Conservation (phyloP, 2,888 invertebrate genomes). For the Cephus pulcher region DNA sequence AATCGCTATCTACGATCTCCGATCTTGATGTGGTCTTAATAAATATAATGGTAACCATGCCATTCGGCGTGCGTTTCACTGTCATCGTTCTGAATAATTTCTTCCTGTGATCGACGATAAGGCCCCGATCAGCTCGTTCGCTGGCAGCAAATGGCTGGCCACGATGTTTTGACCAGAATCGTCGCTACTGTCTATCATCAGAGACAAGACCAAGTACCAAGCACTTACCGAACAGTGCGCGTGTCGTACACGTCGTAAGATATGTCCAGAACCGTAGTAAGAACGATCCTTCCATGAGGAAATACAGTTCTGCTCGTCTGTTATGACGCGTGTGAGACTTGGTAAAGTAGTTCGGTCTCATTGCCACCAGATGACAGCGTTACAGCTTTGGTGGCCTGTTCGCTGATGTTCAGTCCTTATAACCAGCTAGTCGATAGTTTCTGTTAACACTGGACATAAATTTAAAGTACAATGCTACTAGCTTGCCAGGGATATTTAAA, state of each 20-base stretch:
- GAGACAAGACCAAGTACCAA: not conserved
- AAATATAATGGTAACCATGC: conserved; percentile 41
- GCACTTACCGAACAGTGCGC: not conserved
- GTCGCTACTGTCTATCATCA: conserved; percentile 35
- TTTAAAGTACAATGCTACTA: not conserved
- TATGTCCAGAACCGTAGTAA: not conserved
- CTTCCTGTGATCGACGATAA: conserved; percentile 51
- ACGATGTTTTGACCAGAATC: conserved; percentile 36
- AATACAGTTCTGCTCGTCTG: not conserved
- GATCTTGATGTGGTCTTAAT: conserved; percentile 41
- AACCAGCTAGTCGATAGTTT: not conserved
- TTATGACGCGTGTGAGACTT: not conserved
- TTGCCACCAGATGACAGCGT: not conserved
- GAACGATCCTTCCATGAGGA: not conserved
- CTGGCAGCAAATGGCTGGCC: conserved; percentile 29
- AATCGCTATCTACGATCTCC: conserved; percentile 34
- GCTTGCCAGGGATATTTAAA: not conserved
- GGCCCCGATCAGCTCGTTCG: conserved; percentile 38
- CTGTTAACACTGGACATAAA: not conserved
- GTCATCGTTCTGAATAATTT: conserved; percentile 48
- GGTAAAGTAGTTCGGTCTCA: not conserved
- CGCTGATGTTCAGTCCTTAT: not conserved
- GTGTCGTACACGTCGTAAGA: not conserved
- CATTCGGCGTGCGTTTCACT: conserved; percentile 40
- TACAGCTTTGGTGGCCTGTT: not conserved